Evolutionary conservation across 2,113 vertebrate species (phyloP).

Genomic region (Leptocoma aspasia): DNA sequence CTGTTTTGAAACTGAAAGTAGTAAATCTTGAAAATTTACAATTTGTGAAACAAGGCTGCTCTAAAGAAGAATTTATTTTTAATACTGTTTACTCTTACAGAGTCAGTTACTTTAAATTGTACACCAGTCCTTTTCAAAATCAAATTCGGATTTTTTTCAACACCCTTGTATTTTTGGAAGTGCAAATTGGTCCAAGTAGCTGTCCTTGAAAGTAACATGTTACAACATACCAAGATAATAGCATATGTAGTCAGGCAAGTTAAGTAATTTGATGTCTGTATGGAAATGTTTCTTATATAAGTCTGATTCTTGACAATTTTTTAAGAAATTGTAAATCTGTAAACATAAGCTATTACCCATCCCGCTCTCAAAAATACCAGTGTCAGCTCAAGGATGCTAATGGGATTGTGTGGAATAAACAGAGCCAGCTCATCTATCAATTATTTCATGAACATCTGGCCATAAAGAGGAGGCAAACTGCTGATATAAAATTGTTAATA

Average conservation of each 20-base stretch:
- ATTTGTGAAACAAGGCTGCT: background rate
- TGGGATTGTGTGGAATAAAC: background rate
- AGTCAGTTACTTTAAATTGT: background rate
- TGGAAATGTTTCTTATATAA: background rate
- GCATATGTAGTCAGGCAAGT: background rate
- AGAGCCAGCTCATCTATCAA: background rate
- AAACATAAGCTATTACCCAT: background rate
- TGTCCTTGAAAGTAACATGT: background rate
- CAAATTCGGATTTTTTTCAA: background rate
- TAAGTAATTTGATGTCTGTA: background rate
- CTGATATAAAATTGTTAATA: background rate
- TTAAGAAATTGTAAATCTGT: background rate
- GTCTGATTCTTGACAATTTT: background rate
- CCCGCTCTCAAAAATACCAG: background rate
- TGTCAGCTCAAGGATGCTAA: background rate
- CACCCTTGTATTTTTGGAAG: background rate
- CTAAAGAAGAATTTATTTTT: background rate
- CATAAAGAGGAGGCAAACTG: background rate
- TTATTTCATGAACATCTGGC: conserved; percentile 19
- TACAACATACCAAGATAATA: background rate
- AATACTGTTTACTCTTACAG: background rate
- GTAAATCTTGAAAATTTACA: background rate
- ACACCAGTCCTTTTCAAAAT: background rate
- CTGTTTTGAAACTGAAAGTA: background rate
- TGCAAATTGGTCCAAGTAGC: background rate